Evolutionary conservation across 2,797 vertebrate species (phyloP).

Genomic region (Squalus acanthias): DNA sequence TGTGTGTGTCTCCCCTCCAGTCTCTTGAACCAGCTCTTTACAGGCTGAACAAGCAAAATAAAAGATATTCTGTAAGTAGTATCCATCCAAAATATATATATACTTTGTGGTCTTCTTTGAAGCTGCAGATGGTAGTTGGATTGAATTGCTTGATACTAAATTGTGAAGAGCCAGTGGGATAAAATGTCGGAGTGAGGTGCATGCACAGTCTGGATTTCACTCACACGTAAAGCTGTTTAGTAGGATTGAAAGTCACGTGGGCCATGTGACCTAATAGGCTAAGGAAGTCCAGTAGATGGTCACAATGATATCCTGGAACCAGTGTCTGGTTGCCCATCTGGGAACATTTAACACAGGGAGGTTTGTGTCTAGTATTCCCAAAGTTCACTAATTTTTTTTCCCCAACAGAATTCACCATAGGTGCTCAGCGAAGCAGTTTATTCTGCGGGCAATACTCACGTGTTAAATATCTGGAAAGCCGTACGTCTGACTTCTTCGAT

Average conservation of each 20-base stretch:
- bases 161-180: background rate
- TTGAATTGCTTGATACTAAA: background rate
- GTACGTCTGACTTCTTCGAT: background rate
- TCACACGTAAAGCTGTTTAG: background rate
- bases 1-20: background rate
- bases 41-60: background rate
- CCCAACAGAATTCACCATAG: slow-evolving; percentile 11
- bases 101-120: slow-evolving; percentile 17
- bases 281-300: slow-evolving; percentile 37
- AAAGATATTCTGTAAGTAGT: background rate
- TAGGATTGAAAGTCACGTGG: background rate
- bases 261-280: slow-evolving; percentile 33
- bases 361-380: slow-evolving; percentile 34
- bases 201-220: background rate
- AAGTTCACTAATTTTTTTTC: slow-evolving; percentile 28
- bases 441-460: background rate
- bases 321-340: slow-evolving; percentile 37
- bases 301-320: slow-evolving; percentile 36
- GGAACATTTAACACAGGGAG: slow-evolving; percentile 36
- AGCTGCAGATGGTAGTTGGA: background rate
- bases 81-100: background rate
- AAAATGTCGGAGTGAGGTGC: background rate
- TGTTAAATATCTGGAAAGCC: background rate
- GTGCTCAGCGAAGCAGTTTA: background rate
- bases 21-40: no score